phyloP scores from a whole-genome alignment of 2,113 vertebrate species.

The Maccullochella peelii region DNA sequence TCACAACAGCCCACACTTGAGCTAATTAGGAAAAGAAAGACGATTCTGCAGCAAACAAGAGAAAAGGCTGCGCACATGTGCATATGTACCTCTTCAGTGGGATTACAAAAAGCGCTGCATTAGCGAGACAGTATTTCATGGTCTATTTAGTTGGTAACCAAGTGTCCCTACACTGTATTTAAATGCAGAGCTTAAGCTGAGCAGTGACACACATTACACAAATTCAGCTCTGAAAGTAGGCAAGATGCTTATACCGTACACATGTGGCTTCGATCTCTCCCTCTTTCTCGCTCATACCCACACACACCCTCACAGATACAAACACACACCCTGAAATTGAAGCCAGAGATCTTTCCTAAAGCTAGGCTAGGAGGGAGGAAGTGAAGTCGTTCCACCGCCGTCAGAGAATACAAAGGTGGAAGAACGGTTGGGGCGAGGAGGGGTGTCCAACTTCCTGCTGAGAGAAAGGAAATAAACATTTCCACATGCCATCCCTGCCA shows the following conservation, averaged over 20 bases:
- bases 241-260: constrained; percentile 42
- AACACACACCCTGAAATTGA: constrained; percentile 61
- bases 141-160: constrained; percentile 50
- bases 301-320: constrained; percentile 13
- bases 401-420: constrained; percentile 69
- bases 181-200: constrained; percentile 52
- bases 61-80: constrained; percentile 31
- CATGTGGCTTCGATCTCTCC: constrained; percentile 16
- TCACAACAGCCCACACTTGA: constrained; percentile 45
- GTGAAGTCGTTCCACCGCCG: constrained; percentile 49
- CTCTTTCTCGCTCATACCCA: neutral
- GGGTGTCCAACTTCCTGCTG: constrained; percentile 68
- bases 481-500: constrained; percentile 74
- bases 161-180: constrained; percentile 41
- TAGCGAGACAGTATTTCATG: constrained; percentile 59
- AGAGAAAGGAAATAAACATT: constrained; percentile 80
- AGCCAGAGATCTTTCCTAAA: constrained; percentile 50
- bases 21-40: constrained; percentile 57
- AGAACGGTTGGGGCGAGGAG: constrained; percentile 38
- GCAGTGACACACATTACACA: constrained; percentile 35
- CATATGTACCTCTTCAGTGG: constrained; percentile 23
- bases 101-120: constrained; percentile 40
- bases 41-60: constrained; percentile 47
- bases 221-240: constrained; percentile 39
- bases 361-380: constrained; percentile 50